These are phyloP conservation scores for Turritopsis dohrnii DNA, from an alignment of 30 jellyfish, hydroid and myxozoan species.

Conservation along the genomic window DNA sequence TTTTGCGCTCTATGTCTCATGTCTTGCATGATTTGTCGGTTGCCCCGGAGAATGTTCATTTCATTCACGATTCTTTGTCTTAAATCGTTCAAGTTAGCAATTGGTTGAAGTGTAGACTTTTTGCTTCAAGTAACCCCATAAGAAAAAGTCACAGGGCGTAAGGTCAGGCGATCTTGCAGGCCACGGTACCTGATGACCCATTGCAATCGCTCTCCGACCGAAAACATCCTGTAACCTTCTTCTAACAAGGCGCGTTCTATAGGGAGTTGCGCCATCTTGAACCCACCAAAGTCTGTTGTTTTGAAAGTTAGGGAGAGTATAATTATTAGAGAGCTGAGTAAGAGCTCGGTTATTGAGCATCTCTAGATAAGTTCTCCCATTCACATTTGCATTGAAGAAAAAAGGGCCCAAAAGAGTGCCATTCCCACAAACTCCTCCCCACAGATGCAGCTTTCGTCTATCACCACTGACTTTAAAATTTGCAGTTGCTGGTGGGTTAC, in stretches of 20 bases:
- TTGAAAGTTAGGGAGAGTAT: not conserved
- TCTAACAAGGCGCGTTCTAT: not conserved
- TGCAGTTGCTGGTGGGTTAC: not conserved
- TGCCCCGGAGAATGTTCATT: not conserved
- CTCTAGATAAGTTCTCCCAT: not conserved
- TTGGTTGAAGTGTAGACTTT: not conserved
- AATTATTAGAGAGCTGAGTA: not conserved
- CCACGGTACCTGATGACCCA: not conserved
- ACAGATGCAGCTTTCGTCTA: not conserved
- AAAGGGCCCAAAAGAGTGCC: not conserved
- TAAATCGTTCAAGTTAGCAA: not conserved
- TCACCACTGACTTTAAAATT: not conserved
- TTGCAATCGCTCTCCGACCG: not conserved
- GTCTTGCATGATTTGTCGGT: too few species aligned
- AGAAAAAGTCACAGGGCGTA: not conserved
- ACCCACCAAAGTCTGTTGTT: not conserved
- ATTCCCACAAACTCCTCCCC: not conserved
- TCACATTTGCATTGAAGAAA: not conserved
- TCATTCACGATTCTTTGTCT: not conserved
- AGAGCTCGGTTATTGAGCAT: not conserved
- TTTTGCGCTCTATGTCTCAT: too few species aligned
- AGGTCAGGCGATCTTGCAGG: slow-evolving; percentile 3
- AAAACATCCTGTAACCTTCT: not conserved
- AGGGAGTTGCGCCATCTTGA: not conserved
- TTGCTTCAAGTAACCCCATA: not conserved